Base-by-base conservation (phyloP, 2,888 invertebrate species). In the Agrochola lychnidis region DNA sequence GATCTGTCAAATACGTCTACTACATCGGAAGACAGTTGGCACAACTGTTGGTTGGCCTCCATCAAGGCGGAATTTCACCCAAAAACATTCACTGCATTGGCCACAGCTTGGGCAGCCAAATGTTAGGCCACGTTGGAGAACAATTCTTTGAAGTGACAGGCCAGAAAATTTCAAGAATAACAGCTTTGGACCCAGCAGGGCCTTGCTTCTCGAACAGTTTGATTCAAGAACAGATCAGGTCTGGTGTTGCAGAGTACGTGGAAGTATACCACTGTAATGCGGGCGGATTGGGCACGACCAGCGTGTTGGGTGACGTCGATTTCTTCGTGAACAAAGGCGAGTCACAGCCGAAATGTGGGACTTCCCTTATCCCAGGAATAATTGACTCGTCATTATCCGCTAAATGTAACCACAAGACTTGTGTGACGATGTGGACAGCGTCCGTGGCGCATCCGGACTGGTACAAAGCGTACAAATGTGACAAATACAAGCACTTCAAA, bases 191-290 rank as follows among this genome's bases (percentile, higher is more conserved):
- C 69, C 96, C 96, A 3, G 96, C 96, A 68, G 96, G 96, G 0
- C 96, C 96, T 7, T 96, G 96, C 77, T 96, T 95, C 79, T 92
- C 94, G 0, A 94, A 95, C 42, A 94, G 94, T 75, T 86, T 92
- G 0, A 92, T 94, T 3, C 89, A 95, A 64, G 94, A 97, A 30
- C 95, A 97, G 84, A 90, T 97, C 0, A 94, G 97, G 69, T 94
- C 96, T 36, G 96, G 96, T 9, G 97, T 97, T 45, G 97, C 97
- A 0, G 93, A 95, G 0, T 97, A 97, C 85, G 97, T 97, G 0
- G 97, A 97, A 88, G 96, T 97, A 0, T 96, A 97, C 81, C 97
- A 97, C 88, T 97, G 97, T 48, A 97, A 97, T 82, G 97, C 97
- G 76, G 97, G 97, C 22, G 94, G 94, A 0, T 89, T 97, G 4